Base-by-base conservation (phyloP, 92 coral and sea anemone genomes). In the Pocillopora meandrina region DNA sequence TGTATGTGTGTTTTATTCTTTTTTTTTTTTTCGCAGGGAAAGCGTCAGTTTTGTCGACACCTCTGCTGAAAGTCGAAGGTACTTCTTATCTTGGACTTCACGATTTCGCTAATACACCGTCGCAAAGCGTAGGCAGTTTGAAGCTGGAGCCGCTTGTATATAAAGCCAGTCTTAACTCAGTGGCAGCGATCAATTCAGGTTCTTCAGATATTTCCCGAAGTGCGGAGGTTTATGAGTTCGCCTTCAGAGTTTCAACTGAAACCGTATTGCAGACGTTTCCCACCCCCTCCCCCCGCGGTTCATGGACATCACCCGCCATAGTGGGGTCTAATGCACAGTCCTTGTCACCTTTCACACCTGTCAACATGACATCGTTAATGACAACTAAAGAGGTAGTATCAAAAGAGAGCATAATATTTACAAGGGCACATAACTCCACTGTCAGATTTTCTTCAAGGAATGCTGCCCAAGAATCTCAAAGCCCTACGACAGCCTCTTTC, bases 21-120 rank as follows among this genome's bases (percentile, higher is more conserved):
- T 16, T 16, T 33, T 6, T 65, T 75, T 47, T 14, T 63, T 10
- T 78, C 34, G 85, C 55, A 81, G 85, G 72, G 70, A 56, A 0
- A 16, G 56, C 52, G 16, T 42, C 49, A 33, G 47, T 71, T 60
- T 35, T 69, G 7, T 69, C 77, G 18, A 34, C 69, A 21, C 56
- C 77, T 19, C 61, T 58, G 68, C 33, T n/a, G 1, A 58, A 2
- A 10, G 15, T 33, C 9, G 17, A 11, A 10, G 19, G 14, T 31
- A 59, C 65, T 56, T 68, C 85, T 26, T 60, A 17, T 17, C 31
- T 49, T 17, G 60, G 59, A 14, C 21, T 21, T 11, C 83, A 65
- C 9, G 47, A 35, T 14, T 20, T 23, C 49, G 47, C 35, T 13
- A 65, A 73, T 10, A 65, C 73, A 65, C 10, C 83, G 23, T 33